A percentile compares a stretch with the other conserved stretches of the same genome.
These are phyloP conservation scores for Acipenser oxyrinchus DNA, from an alignment of 2,797 vertebrate species.

Conservation along the genomic window DNA sequence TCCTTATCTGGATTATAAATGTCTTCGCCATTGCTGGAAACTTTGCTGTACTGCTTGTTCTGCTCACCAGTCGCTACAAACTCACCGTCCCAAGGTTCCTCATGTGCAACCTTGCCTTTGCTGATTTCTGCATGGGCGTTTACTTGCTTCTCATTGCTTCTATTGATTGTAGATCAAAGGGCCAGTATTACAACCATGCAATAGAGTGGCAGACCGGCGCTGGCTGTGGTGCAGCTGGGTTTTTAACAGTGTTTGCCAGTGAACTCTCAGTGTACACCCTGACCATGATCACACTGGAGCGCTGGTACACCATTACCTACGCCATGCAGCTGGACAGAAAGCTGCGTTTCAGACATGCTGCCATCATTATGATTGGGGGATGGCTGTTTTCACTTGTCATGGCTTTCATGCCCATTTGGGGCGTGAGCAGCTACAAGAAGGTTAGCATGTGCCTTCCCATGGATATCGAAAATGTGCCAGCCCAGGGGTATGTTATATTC, in stretches of 20 bases:
- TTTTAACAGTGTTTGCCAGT: slow-evolving; percentile 82
- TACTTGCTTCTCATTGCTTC: slow-evolving; percentile 82
- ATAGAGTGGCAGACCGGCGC: slow-evolving; percentile 81
- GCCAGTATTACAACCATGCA: slow-evolving; percentile 83
- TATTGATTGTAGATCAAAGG: slow-evolving; percentile 69
- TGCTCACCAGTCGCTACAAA: slow-evolving; percentile 71
- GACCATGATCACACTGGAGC: slow-evolving; percentile 77
- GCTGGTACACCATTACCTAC: slow-evolving; percentile 86
- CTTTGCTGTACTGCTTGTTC: slow-evolving; percentile 66
- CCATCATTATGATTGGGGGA: slow-evolving; percentile 70
- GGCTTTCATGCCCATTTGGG: slow-evolving; percentile 71
- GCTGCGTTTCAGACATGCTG: slow-evolving; percentile 67
- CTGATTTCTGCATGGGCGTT: slow-evolving; percentile 85
- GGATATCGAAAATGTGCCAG: slow-evolving; percentile 71
- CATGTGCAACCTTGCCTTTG: slow-evolving; percentile 86
- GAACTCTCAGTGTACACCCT: slow-evolving; percentile 84
- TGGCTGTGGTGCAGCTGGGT: slow-evolving; percentile 72
- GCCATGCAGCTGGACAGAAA: slow-evolving; percentile 78
- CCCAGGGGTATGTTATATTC: slow-evolving; percentile 75
- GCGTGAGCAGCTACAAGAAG: slow-evolving; percentile 85
- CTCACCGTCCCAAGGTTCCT: slow-evolving; percentile 80
- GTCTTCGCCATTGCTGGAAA: slow-evolving; percentile 71
- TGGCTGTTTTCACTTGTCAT: slow-evolving; percentile 76
- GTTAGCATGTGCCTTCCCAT: slow-evolving; percentile 90
- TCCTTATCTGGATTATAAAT: slow-evolving; percentile 78